These are phyloP conservation scores for Smittia aterrima DNA, from an alignment of 2,888 invertebrate genomes.

Conservation along the genomic window DNA sequence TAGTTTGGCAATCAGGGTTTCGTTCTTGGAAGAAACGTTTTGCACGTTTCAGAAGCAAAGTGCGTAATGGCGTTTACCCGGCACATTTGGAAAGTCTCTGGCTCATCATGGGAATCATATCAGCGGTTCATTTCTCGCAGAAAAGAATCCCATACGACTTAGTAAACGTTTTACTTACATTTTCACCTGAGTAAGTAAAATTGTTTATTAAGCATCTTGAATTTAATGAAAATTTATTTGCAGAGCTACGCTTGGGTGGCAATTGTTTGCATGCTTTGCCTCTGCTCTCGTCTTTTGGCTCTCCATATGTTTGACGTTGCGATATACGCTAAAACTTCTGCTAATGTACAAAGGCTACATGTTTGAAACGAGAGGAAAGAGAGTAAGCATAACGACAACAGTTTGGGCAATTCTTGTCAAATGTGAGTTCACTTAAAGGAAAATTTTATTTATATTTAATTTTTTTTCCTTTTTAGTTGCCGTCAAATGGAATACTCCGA, in stretches of 20 bases:
- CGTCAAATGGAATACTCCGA: conserved; percentile 86
- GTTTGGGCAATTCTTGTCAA: conserved; percentile 54
- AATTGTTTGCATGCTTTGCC: background rate
- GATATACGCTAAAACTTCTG: conserved; percentile 67
- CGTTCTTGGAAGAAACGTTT: conserved; percentile 94
- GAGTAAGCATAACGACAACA: conserved; percentile 61
- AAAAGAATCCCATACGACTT: conserved; percentile 78
- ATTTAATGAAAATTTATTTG: background rate
- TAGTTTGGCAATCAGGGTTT: conserved; percentile 92
- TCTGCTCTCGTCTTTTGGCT: background rate
- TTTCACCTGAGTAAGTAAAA: conserved; percentile 71
- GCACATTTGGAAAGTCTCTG: conserved; percentile 89
- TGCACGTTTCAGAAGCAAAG: conserved; percentile 90
- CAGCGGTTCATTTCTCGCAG: conserved; percentile 74
- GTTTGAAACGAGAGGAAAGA: conserved; percentile 83
- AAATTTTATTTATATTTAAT: background rate
- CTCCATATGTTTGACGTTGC: background rate
- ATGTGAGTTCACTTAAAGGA: background rate
- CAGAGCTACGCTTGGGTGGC: background rate
- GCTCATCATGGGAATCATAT: conserved; percentile 74
- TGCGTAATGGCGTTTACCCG: conserved; percentile 94
- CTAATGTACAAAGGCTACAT: conserved; percentile 99
- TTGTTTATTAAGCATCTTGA: background rate
- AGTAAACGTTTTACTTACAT: conserved; percentile 69
- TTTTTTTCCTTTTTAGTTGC: conserved; percentile 56